A percentile compares a stretch with the other conserved stretches of the same genome.
Evolutionary conservation across 1,140 invertebrate genomes (phyloP).

Genomic region (Conopomorpha cramerella): DNA sequence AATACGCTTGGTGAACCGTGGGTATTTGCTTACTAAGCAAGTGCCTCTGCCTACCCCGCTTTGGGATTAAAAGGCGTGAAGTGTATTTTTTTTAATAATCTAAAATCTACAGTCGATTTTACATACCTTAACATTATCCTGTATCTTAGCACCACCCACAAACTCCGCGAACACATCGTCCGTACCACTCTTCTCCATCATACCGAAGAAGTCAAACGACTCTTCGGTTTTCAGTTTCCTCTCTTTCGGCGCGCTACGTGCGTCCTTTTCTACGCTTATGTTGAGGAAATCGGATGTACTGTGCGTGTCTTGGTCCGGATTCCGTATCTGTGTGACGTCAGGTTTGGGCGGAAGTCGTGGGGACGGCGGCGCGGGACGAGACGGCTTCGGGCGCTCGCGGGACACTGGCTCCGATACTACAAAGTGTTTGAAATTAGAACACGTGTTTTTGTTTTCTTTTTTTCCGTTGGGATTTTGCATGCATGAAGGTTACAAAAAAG

Average conservation of each 20-base stretch:
- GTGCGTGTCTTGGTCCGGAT: constrained; percentile 3
- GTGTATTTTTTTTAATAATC: no score
- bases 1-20: no score
- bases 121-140: constrained; percentile 25
- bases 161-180: constrained; percentile 54
- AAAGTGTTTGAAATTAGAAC: no score
- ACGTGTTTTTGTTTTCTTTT: no score
- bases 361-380: constrained; percentile 34
- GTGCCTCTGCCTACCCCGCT: no score
- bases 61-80: no score
- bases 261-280: constrained; percentile 7
- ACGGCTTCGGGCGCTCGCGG: no score
- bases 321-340: background rate
- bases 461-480: no score
- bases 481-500: no score
- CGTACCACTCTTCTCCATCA: constrained; percentile 40
- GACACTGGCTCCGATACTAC: no score
- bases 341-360: constrained; percentile 12
- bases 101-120: no score
- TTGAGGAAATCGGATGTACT: constrained; percentile 35
- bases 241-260: constrained; percentile 13
- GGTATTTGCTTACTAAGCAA: no score
- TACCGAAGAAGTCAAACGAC: constrained; percentile 54
- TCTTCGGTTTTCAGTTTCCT: constrained; percentile 36
- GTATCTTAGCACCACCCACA: constrained; percentile 31